Evolutionary conservation across 2,888 invertebrate species (phyloP), one percentile per base, ranked within the genome.

Genomic region (Ornithoptera priamus): DNA sequence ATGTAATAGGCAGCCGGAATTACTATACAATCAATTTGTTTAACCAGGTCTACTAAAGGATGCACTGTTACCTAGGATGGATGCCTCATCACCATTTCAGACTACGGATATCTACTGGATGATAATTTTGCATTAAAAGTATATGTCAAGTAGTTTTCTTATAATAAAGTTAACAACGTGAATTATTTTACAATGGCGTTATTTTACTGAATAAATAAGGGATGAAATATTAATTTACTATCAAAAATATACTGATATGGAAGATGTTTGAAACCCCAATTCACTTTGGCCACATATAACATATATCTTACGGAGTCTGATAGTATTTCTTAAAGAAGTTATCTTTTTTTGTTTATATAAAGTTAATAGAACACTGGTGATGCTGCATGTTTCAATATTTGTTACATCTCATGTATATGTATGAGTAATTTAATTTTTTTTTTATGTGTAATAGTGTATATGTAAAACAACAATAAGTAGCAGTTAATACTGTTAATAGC

Each of bases 171-270:
- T 7, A 39, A 39, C 39, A 10, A 39, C 39, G 10, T 39, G 10
- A 39, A 39, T 10, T 39, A 39, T 39, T 39, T 1, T 39, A 39
- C 8, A 39, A 39, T 39, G 39, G 39, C 39, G 8, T 39, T 39
- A 39, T 39, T 10, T 39, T 0, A 39, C 8, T 10, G 39, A 39
- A 10, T 36, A 36, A 36, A 5, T 5, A 36, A 57, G 12, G 58
- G 24, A 58, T 12, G 58, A 8, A 15, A 58, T 58, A 57, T 10
- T 57, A 10, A 20, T 57, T 20, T 20, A 57, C 6, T 57, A 57
- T 57, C 57, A 57, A 57, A 17, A 57, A 57, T 57, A 57, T 57
- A 20, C 17, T 56, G 6, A 56, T 20, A 57, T 57, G 57, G 57
- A 57, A 57, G 57, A 57, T 57, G 22, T 57, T 10, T 57, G 57